Percentiles rank a stretch among this genome's conserved stretches.
These are phyloP conservation scores for Callyntrura sp. DNA, from an alignment of 2,888 invertebrate species.

Conservation along the genomic window DNA sequence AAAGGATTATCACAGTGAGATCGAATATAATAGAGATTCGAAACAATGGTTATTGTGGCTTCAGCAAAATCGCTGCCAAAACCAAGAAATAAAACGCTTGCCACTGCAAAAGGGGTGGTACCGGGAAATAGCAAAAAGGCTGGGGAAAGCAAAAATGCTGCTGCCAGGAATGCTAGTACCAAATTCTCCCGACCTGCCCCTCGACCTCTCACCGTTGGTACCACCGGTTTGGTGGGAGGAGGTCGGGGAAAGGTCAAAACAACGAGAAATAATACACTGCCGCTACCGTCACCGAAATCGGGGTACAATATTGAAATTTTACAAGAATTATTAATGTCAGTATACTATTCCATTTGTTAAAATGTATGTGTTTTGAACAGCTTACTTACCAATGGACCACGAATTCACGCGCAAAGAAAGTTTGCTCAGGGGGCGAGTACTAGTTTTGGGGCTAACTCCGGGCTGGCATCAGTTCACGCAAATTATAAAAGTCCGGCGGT, in stretches of 20 bases:
- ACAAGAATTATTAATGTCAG: no score
- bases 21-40: conserved; percentile 30
- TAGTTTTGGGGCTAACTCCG: conserved; percentile 85
- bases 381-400: conserved; percentile 85
- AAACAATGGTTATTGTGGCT: conserved; percentile 72
- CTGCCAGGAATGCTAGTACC: not conserved
- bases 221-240: conserved; percentile 51
- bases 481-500: conserved; percentile 86
- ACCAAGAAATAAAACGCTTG: conserved; percentile 51
- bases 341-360: no score
- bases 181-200: conserved; percentile 63
- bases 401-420: conserved; percentile 94
- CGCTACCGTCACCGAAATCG: conserved; percentile 75
- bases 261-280: conserved; percentile 74
- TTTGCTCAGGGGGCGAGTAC: conserved; percentile 92
- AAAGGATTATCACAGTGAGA: conserved; percentile 20
- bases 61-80: conserved; percentile 63
- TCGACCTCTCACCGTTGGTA: conserved; percentile 46
- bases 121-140: conserved; percentile 44
- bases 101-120: not conserved
- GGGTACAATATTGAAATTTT: conserved; percentile 60
- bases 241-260: conserved; percentile 75
- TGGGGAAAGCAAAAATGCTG: conserved; percentile 45
- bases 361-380: conserved; percentile 21
- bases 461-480: conserved; percentile 44